Conservation (phyloP, 2,113 vertebrate species). For the Neopipo cinnamomea region DNA sequence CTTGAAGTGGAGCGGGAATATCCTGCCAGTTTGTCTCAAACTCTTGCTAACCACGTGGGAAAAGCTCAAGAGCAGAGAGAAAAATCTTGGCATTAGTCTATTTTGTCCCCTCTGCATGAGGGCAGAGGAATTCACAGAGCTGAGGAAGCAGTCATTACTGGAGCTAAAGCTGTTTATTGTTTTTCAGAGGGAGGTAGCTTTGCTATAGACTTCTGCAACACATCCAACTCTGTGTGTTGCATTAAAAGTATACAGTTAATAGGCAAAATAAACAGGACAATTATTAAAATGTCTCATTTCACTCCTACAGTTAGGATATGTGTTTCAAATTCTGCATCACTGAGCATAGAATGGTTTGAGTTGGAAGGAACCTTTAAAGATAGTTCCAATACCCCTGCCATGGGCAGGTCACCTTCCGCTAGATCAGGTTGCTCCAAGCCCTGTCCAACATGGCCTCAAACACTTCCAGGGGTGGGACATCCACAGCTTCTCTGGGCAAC, state of each 20-base stretch:
- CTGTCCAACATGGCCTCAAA: neutral
- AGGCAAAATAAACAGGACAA: neutral
- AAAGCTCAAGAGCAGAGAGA: neutral
- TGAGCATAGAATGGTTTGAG: neutral
- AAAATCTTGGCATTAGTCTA: neutral
- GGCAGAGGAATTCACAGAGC: neutral
- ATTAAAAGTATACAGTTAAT: neutral
- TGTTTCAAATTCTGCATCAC: neutral
- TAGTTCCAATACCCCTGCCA: neutral
- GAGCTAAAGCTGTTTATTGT: neutral
- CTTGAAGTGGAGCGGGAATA: neutral
- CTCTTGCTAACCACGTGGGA: neutral
- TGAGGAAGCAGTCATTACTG: neutral
- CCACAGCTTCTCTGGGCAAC: neutral
- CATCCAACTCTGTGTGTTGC: neutral
- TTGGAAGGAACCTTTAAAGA: neutral
- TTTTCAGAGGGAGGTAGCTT: neutral
- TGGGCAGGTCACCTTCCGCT: neutral
- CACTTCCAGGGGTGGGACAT: neutral
- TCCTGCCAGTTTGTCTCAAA: constrained; percentile 22
- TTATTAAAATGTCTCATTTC: neutral
- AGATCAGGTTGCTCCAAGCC: neutral
- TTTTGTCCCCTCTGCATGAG: neutral
- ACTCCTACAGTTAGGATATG: neutral
- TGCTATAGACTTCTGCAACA: neutral